Evolutionary conservation across 2,797 vertebrate genomes (phyloP).

Genomic region (Enteromius anoplus): DNA sequence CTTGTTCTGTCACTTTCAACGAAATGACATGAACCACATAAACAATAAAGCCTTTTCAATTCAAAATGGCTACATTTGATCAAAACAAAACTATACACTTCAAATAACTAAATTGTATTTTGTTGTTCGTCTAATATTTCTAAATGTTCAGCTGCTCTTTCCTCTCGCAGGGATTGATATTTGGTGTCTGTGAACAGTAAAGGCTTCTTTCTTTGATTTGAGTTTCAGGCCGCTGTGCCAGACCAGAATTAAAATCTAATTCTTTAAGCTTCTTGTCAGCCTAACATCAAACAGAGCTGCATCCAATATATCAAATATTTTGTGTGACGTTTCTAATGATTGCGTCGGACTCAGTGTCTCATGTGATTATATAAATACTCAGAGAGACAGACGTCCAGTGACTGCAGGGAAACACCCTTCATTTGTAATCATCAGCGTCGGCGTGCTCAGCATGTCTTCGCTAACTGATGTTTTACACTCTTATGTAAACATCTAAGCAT

Average conservation of each 20-base stretch:
- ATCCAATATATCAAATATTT: neutral
- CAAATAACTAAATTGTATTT: neutral
- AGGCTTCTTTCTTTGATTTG: neutral
- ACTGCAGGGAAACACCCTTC: constrained; percentile 13
- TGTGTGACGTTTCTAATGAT: neutral
- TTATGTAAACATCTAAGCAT: constrained; percentile 44
- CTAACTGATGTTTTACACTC: neutral
- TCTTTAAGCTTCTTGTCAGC: neutral
- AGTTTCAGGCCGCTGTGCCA: too few relatives aligned
- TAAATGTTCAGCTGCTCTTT: neutral
- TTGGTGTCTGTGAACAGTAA: neutral
- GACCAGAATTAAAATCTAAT: neutral
- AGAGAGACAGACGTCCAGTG: neutral
- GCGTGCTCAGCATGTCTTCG: neutral
- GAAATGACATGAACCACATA: neutral
- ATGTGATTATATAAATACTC: constrained; percentile 1
- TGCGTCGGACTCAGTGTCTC: neutral
- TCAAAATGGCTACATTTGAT: neutral
- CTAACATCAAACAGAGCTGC: constrained; percentile 2
- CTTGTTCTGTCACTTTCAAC: neutral
- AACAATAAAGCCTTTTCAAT: neutral
- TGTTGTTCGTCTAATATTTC: neutral
- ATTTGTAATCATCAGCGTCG: constrained; percentile 7
- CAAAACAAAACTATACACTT: neutral
- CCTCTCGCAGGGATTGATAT: neutral